Conservation (phyloP, 2,113 vertebrate genomes). For the Scomber japonicus region DNA sequence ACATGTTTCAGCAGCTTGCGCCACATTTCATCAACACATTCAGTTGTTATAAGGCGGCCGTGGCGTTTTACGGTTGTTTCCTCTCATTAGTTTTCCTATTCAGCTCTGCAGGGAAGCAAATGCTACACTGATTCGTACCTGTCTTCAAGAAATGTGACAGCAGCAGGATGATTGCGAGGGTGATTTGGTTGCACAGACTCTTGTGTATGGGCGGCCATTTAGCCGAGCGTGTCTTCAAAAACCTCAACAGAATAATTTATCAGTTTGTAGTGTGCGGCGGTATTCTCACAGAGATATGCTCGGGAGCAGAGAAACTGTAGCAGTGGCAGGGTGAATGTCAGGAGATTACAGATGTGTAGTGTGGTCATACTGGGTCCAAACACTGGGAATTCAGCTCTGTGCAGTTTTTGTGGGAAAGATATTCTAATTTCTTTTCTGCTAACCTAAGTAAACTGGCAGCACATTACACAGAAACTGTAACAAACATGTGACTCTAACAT, state of each 20-base stretch:
- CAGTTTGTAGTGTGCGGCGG: constrained; percentile 26
- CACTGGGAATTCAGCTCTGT: constrained; percentile 35
- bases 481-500: constrained; percentile 6
- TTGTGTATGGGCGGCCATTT: constrained; percentile 66
- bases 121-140: constrained; percentile 36
- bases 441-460: not conserved
- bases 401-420: constrained; percentile 15
- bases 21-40: constrained; percentile 23
- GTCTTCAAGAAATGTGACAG: constrained; percentile 58
- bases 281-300: constrained; percentile 43
- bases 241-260: constrained; percentile 61
- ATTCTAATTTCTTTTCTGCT: constrained; percentile 32
- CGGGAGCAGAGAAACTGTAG: constrained; percentile 19
- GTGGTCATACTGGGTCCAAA: constrained; percentile 16
- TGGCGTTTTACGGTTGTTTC: constrained; percentile 28
- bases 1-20: constrained; percentile 16
- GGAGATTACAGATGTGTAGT: constrained; percentile 49
- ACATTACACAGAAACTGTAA: constrained; percentile 20
- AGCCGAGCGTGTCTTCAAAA: constrained; percentile 59
- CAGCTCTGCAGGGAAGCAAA: constrained; percentile 46
- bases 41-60: constrained; percentile 5
- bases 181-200: constrained; percentile 57
- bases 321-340: constrained; percentile 46
- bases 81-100: constrained; percentile 5
- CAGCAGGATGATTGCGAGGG: constrained; percentile 50